Evolutionary conservation across 2,113 vertebrate species (phyloP), one percentile per base, ranked within the genome.

Genomic region (Tragelaphus scriptus): DNA sequence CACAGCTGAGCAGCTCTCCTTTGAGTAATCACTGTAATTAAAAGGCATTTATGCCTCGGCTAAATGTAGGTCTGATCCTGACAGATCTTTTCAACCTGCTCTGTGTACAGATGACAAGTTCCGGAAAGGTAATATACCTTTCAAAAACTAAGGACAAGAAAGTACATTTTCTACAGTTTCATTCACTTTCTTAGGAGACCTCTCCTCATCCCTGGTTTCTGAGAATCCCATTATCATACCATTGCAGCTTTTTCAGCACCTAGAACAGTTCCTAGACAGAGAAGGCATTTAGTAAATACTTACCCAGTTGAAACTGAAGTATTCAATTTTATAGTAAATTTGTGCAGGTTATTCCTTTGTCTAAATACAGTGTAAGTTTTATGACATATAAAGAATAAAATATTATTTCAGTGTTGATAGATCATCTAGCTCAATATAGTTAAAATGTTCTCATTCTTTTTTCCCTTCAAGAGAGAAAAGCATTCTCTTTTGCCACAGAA

Each of bases 401-500:
- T 85, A 68, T 17, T 51, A 19, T 88, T 93, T 96, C 56, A 80
- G 77, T 61, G 58, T 77, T 86, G 13, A 94, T 51, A 59, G 51
- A 19, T 81, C 26, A 71, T 95, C 47, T 30, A 68, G 17, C n/a
- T 91, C 55, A 77, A 49, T 90, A 21, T 59, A 80, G 26, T 96
- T 97, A 65, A 95, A 86, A 84, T 91, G 56, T 51, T 96, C 87
- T 88, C 88, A 14, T 85, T 88, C 75, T 90, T 82, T 96, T 96
- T 95, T 81, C 84, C 23, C 89, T 92, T 92, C 58, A 90, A 90
- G 84, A 94, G 49, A 91, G 30, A 85, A 98, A 88, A 91, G 79
- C 93, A 88, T 97, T 98, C 87, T 96, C 95, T 92, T 84, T 84
- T 84, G 85, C 30, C 65, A 79, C 58, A 98, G 95, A 96, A 98